Evolutionary conservation across 2,888 invertebrate genomes (phyloP), one percentile per base, ranked within the genome.

Genomic region (Agonopterix alstromeriana): DNA sequence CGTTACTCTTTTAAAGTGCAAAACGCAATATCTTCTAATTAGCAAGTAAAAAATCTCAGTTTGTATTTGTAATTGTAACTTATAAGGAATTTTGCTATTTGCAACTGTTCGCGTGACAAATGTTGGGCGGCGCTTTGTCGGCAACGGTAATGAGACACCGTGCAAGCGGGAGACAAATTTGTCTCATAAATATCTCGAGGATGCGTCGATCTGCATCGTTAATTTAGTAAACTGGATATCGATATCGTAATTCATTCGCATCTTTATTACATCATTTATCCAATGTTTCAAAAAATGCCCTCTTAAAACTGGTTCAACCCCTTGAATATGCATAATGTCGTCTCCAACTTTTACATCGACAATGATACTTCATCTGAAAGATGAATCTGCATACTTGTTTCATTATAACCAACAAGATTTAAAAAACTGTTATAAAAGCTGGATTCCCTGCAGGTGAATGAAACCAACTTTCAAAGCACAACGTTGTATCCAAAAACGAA

Each of bases 91-190:
- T 81, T 80, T 56, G 74, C 82, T 83, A 82, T 84, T 83, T 75
- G 79, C 78, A 79, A 79, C 75, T 76, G 79, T 78, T 77, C 73
- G 54, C 61, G 72, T 84, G 83, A 85, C 82, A 82, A 86, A 85
- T 82, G 77, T 60, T 60, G 65, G 59, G 60, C 63, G 66, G 55
- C 51, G 57, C 84, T 86, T 86, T 87, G 86, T 84, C 86, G 86
- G 86, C 77, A 57, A 55, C 67, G 51, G 70, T 83, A 86, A 86
- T 85, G 82, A 83, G 82, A 78, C 79, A 63, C 72, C 65, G 67
- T 57, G 70, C 75, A 67, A 70, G 66, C 67, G 65, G 64, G 73
- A 75, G 82, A 86, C 84, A 86, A 86, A 86, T 87, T 84, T 74
- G 77, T 71, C 75, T 71, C 83, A 82, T 83, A 86, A 86, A 85